These are phyloP conservation scores for Montipora capitata DNA, from an alignment of 92 coral and sea anemone species.

Conservation along the genomic window DNA sequence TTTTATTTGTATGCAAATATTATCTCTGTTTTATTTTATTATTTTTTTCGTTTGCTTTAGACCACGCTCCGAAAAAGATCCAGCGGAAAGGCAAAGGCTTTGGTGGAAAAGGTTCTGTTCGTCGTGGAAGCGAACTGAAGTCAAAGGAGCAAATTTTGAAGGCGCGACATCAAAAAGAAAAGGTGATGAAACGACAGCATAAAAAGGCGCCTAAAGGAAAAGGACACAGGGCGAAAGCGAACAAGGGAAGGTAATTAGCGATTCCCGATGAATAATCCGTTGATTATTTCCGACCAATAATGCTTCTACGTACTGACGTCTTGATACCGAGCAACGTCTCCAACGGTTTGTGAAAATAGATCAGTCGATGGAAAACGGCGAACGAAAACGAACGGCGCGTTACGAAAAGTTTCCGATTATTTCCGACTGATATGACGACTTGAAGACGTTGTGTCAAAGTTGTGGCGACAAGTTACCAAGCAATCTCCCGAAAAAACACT, in stretches of 20 bases:
- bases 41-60: conserved; percentile 22
- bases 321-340: not conserved
- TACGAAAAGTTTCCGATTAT: not conserved
- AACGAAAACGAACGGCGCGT: too few relatives aligned
- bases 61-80: conserved; percentile 54
- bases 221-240: conserved; percentile 1
- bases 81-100: conserved; percentile 48
- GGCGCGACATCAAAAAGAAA: conserved; percentile 82
- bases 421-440: not conserved
- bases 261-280: not conserved
- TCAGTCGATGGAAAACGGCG: too few relatives aligned
- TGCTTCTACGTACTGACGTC: not conserved
- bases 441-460: not conserved
- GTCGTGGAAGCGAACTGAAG: conserved; percentile 74
- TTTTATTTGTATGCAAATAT: too few relatives aligned
- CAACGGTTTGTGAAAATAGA: too few relatives aligned
- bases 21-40: not conserved
- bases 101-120: conserved; percentile 22
- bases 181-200: conserved; percentile 77
- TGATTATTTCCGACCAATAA: not conserved
- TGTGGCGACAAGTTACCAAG: not conserved
- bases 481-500: too few relatives aligned
- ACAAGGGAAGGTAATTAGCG: not conserved
- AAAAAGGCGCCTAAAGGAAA: conserved; percentile 55
- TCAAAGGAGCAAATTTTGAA: conserved; percentile 89